Evolutionary conservation across 1,140 invertebrate species (phyloP), one percentile per base, ranked within the genome.

Genomic region (Sycophila sp.): DNA sequence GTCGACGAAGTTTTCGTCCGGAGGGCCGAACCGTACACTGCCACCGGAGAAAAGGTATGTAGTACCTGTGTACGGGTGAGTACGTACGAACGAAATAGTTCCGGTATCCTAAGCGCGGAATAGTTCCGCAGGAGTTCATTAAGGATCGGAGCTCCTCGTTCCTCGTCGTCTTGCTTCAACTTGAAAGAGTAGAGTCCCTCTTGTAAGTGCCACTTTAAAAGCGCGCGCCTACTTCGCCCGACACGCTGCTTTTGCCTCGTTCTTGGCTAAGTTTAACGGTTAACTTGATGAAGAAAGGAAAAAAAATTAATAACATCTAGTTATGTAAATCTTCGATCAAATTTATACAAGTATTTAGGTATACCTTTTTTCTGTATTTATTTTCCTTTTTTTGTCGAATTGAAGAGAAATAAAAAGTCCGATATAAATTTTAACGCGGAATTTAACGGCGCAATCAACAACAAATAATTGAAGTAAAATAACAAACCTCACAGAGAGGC

Each of bases 71-170:
- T n/a, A n/a, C n/a, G n/a, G 42, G 13, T 3, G 15, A 40, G 10
- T 4, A 30, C 30, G 13, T n/a, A 15, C 8, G 36, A 11, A 53
- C 15, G n/a, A 64, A 64, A 64, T 64, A 64, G 47, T 64, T 63
- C n/a, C 17, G 45, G 60, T 36, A 34, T 19, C n/a, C 42, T 22
- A 45, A 63, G 60, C 30, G 17, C 42, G 45, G 36, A 63, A 63
- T 63, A 49, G 42, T 64, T 64, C 22, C n/a, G 24, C 24, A 24
- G 62, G 19, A 28, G 47, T 64, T 64, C 32, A 64, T 64, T 64
- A 64, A 53, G 62, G 42, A 49, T 53, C 47, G 40, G 47, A 49
- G 47, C 13, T 7, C 11, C 2, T 38, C n/a, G 0, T 60, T 26
- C n/a, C 4, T 15, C 10, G 8, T 38, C 5, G 47, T 53, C 15